Evolutionary conservation across 2,113 vertebrate species (phyloP).

Genomic region (Notechis scutatus): DNA sequence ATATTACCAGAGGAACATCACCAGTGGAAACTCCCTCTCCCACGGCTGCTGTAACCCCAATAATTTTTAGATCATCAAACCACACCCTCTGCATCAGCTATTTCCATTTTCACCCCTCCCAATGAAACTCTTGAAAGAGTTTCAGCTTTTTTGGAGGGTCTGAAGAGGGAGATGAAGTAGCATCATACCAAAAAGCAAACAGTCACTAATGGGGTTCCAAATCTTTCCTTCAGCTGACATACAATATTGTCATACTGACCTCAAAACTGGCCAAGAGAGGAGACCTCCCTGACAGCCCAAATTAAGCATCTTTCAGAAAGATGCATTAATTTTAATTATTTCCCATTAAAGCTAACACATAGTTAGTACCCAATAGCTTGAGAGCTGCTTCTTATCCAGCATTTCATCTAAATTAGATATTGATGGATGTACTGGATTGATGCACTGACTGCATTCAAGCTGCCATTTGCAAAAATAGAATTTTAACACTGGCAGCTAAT

Average conservation of each 20-base stretch:
- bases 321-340: slow-evolving; percentile 20
- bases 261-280: slow-evolving; percentile 36
- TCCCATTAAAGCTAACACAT: slow-evolving; percentile 43
- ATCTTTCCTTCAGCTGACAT: background rate
- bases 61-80: background rate
- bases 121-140: background rate
- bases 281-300: slow-evolving; percentile 18
- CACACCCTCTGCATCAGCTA: background rate
- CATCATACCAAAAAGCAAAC: background rate
- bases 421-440: background rate
- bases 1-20: background rate
- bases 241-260: slow-evolving; percentile 1
- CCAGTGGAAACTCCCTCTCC: background rate
- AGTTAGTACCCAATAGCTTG: background rate
- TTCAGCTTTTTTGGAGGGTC: background rate
- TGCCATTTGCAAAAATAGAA: slow-evolving; percentile 45
- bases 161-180: background rate
- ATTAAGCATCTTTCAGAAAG: slow-evolving; percentile 12
- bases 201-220: background rate
- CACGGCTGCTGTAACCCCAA: background rate
- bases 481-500: slow-evolving; percentile 57
- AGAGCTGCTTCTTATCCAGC: background rate
- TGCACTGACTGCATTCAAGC: slow-evolving; percentile 48
- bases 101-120: background rate
- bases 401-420: background rate